These are phyloP conservation scores for Amblyopsis hoosieri DNA, from an alignment of 2,797 vertebrate species.

Conservation along the genomic window DNA sequence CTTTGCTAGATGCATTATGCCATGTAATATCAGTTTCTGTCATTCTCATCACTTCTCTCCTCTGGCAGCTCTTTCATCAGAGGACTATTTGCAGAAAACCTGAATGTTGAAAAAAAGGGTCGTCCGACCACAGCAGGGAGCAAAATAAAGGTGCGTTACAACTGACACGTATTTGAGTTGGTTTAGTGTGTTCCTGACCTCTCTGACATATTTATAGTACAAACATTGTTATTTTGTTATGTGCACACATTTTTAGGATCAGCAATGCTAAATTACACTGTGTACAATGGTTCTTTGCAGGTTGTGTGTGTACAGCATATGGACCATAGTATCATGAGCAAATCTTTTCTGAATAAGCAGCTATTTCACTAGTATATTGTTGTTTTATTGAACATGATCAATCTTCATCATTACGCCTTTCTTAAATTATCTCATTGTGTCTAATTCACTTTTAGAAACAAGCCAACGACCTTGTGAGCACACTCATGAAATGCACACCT, in stretches of 20 bases:
- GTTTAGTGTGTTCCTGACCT: not conserved
- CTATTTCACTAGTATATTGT: no score
- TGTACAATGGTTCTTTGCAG: no score
- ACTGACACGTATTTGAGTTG: no score
- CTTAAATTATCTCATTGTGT: not conserved
- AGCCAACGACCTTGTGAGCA: conserved; percentile 97
- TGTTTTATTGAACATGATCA: not conserved
- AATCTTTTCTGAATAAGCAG: no score
- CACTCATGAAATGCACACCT: conserved; percentile 97
- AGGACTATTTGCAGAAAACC: conserved; percentile 91
- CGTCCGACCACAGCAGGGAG: conserved; percentile 94
- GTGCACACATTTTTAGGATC: no score
- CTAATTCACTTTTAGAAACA: conserved; percentile 83
- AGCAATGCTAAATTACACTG: no score
- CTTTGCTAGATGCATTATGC: not conserved
- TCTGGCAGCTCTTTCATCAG: conserved; percentile 89
- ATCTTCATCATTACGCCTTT: not conserved
- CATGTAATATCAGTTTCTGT: not conserved
- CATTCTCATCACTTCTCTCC: conserved; percentile 18
- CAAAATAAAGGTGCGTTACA: conserved; percentile 92
- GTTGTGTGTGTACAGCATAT: no score
- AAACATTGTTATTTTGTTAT: no score
- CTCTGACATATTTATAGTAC: not conserved
- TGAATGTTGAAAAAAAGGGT: conserved; percentile 96
- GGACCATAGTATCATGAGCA: no score